A percentile compares a stretch with the other conserved stretches of the same genome.
These are phyloP conservation scores for Agriopis marginaria DNA, from an alignment of 2,888 invertebrate species.

Conservation along the genomic window DNA sequence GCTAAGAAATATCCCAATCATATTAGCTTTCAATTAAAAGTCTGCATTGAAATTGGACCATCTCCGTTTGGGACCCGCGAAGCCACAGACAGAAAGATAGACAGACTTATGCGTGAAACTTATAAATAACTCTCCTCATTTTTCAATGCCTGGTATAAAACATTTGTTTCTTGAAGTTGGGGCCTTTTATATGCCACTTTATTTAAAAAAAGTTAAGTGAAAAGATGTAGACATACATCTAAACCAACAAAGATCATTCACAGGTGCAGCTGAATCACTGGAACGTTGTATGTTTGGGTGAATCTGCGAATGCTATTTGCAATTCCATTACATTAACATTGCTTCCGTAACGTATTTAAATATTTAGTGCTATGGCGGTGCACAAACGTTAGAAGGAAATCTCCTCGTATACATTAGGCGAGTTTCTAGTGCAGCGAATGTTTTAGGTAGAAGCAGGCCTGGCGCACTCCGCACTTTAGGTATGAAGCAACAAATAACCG, in stretches of 20 bases:
- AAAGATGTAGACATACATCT: too few species aligned
- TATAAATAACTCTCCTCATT: too few species aligned
- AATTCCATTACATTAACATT: slow-evolving; percentile 55
- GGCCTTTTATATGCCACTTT: background rate
- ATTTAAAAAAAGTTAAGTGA: too few species aligned
- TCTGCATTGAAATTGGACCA: too few species aligned
- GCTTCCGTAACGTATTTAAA: slow-evolving; percentile 51
- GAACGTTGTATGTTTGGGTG: slow-evolving; percentile 16
- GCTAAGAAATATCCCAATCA: too few species aligned
- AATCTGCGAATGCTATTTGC: slow-evolving; percentile 50
- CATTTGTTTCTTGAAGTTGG: background rate
- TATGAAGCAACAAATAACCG: too few species aligned
- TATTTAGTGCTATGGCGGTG: slow-evolving; percentile 47
- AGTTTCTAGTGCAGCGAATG: too few species aligned
- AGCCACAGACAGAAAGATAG: too few species aligned
- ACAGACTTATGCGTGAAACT: too few species aligned
- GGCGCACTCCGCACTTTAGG: background rate
- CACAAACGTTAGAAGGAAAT: background rate
- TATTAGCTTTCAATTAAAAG: too few species aligned
- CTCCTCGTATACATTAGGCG: background rate
- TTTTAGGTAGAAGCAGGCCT: background rate
- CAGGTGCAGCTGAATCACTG: slow-evolving; percentile 2
- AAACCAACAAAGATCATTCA: background rate
- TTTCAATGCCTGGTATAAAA: too few species aligned
- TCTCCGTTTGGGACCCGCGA: too few species aligned